phyloP scores from a whole-genome alignment of 2,797 vertebrate species.

The Hoplostethus atlanticus region DNA sequence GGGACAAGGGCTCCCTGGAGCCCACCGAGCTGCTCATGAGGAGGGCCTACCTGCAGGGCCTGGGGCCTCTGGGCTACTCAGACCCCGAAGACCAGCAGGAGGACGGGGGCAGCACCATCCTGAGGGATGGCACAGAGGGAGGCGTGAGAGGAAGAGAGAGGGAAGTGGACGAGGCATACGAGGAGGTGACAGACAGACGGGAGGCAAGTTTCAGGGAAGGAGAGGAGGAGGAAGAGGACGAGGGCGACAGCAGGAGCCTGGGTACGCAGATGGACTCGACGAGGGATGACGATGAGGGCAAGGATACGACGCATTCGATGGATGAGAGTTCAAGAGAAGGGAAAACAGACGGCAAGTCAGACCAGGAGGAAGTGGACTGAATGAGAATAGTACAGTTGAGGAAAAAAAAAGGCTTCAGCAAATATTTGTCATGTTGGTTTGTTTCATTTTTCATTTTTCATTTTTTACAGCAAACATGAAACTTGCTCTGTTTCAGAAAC shows the following conservation, averaged over 20 bases:
- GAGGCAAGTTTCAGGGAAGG: slow-evolving; percentile 87
- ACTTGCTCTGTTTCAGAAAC: slow-evolving; percentile 84
- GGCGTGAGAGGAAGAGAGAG: slow-evolving; percentile 42
- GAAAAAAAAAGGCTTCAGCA: slow-evolving; percentile 68
- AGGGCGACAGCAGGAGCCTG: slow-evolving; percentile 87
- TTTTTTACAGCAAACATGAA: slow-evolving; percentile 88
- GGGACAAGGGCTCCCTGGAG: slow-evolving; percentile 90
- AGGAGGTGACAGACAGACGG: slow-evolving; percentile 90
- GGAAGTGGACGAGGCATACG: slow-evolving; percentile 79
- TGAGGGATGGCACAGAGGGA: slow-evolving; percentile 68
- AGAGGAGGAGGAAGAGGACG: slow-evolving; percentile 88
- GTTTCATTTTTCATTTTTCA: slow-evolving; percentile 85
- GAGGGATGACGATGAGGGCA: slow-evolving; percentile 88
- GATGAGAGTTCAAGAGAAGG: slow-evolving; percentile 93
- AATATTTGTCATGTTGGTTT: slow-evolving; percentile 40
- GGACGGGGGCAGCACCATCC: slow-evolving; percentile 61
- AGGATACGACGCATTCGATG: slow-evolving; percentile 85
- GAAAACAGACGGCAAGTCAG: slow-evolving; percentile 92
- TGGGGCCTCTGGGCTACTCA: slow-evolving; percentile 91
- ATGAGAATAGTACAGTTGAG: slow-evolving; percentile 88
- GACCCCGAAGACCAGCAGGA: slow-evolving; percentile 92
- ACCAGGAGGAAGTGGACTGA: slow-evolving; percentile 93
- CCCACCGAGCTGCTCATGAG: slow-evolving; percentile 94
- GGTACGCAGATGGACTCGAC: slow-evolving; percentile 89
- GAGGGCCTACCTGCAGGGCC: slow-evolving; percentile 92